A percentile compares a stretch with the other conserved stretches of the same genome.
These are phyloP conservation scores for Campoplex nolae DNA, from an alignment of 2,888 invertebrate genomes.

Conservation along the genomic window DNA sequence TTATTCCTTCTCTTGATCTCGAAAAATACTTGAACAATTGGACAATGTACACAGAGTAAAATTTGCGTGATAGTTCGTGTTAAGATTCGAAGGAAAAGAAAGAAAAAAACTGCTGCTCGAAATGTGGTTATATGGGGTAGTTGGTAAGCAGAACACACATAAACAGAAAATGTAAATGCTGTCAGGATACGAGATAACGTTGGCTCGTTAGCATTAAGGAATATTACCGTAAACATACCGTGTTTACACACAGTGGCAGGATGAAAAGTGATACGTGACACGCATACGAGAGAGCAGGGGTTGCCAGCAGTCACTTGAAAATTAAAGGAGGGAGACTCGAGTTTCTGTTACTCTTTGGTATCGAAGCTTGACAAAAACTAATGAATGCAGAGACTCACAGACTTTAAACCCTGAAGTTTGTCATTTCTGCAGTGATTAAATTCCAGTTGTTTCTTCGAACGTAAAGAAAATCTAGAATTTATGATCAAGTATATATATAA, in stretches of 20 bases:
- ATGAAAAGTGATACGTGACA: constrained; percentile 83
- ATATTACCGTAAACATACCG: constrained; percentile 82
- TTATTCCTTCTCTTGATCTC: background rate
- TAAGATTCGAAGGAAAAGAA: constrained; percentile 14
- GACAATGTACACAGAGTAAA: constrained; percentile 1
- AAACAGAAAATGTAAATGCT: constrained; percentile 46
- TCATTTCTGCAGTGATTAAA: background rate
- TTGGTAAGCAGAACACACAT: constrained; percentile 43
- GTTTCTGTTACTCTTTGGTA: constrained; percentile 67
- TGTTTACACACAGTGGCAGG: constrained; percentile 79
- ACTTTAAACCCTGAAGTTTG: background rate
- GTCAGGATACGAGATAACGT: constrained; percentile 72
- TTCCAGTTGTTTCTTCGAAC: background rate
- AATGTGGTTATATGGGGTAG: constrained; percentile 33
- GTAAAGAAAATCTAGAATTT: too few species aligned
- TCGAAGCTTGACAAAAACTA: constrained; percentile 8
- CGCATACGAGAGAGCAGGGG: constrained; percentile 77
- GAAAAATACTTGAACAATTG: constrained; percentile 8
- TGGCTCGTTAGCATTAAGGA: constrained; percentile 79
- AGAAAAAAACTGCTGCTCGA: background rate
- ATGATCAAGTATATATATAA: background rate
- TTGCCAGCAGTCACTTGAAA: constrained; percentile 69
- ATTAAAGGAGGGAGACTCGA: constrained; percentile 77
- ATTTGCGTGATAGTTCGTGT: constrained; percentile 28
- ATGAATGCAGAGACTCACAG: background rate